These are phyloP conservation scores for Vipera ursinii DNA, from an alignment of 2,797 vertebrate species.

Conservation along the genomic window DNA sequence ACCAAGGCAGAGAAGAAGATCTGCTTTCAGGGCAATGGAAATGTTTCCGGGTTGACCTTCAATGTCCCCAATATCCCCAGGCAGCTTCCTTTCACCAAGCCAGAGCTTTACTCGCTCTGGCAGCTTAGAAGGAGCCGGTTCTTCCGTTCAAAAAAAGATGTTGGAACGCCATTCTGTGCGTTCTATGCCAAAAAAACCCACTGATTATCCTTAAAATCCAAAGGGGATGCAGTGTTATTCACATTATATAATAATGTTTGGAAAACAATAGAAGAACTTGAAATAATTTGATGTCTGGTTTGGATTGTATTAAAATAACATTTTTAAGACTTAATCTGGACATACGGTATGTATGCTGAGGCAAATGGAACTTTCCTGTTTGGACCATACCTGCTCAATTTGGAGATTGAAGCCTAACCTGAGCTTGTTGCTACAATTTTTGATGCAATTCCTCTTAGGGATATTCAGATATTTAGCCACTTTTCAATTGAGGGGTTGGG, in stretches of 20 bases:
- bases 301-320: not conserved
- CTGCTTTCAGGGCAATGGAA: too few relatives aligned
- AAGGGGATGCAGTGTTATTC: conserved; percentile 12
- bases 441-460: not conserved
- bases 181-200: too few relatives aligned
- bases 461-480: not conserved
- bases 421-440: not conserved
- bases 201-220: conserved; percentile 6
- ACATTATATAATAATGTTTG: not conserved
- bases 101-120: too few relatives aligned
- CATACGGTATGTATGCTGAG: not conserved
- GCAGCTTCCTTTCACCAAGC: too few relatives aligned
- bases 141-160: too few relatives aligned
- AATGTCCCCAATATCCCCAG: too few relatives aligned
- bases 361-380: not conserved
- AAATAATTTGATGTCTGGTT: not conserved
- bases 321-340: not conserved
- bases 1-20: too few relatives aligned
- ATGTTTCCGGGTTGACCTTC: too few relatives aligned
- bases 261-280: not conserved
- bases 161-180: too few relatives aligned
- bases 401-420: not conserved
- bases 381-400: not conserved
- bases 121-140: too few relatives aligned
- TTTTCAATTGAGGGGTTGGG: not conserved